phyloP scores from a whole-genome alignment of 2,888 invertebrate genomes.

The Thecocarcelia acutangulata region DNA sequence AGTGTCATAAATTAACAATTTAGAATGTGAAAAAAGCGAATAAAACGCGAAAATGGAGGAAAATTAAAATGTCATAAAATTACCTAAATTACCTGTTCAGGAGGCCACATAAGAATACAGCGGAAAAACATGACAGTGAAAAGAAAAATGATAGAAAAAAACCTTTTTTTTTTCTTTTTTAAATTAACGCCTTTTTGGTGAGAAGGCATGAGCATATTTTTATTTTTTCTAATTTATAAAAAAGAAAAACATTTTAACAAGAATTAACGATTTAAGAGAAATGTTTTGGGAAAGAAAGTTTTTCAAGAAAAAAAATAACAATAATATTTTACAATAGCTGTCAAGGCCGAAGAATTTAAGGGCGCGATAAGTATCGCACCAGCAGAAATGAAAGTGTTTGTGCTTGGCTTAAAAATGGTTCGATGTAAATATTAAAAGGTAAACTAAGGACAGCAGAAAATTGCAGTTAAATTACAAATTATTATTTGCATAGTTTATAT shows the following conservation, averaged over 20 bases:
- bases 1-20: constrained; percentile 76
- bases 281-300: neutral
- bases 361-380: constrained; percentile 33
- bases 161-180: constrained; percentile 65
- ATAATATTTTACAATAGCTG: constrained; percentile 70
- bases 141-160: constrained; percentile 50
- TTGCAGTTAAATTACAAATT: no score
- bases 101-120: constrained; percentile 18
- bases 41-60: constrained; percentile 6
- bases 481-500: no score
- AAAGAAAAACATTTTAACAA: no score
- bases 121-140: constrained; percentile 2
- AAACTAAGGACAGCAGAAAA: no score
- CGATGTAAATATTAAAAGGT: no score
- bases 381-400: constrained; percentile 26
- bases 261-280: neutral
- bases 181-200: constrained; percentile 74
- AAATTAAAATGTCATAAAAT: constrained; percentile 74
- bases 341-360: constrained; percentile 74
- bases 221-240: constrained; percentile 7
- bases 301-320: neutral
- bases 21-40: constrained; percentile 9
- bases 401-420: neutral
- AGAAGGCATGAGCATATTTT: neutral
- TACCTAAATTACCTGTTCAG: constrained; percentile 77